A percentile compares a stretch with the other conserved stretches of the same genome.
Evolutionary conservation across 2,797 vertebrate genomes (phyloP).

Genomic region (Pygocentrus nattereri): DNA sequence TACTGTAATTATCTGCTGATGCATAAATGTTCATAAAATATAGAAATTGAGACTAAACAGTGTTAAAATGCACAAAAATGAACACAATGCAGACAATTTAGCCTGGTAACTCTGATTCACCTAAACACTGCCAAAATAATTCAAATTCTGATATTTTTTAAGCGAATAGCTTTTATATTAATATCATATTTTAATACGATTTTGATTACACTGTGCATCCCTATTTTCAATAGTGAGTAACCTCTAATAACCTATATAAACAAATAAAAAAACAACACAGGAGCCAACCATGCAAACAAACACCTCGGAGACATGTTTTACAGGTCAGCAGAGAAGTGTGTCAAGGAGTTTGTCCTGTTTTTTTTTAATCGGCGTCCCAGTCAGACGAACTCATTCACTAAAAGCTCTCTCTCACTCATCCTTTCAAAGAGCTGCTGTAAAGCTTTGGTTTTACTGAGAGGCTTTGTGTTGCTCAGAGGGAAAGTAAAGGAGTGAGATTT

Average conservation of each 20-base stretch:
- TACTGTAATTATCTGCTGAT: too few relatives aligned
- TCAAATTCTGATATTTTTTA: too few relatives aligned
- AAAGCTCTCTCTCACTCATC: neutral
- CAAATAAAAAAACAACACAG: neutral
- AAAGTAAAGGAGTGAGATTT: neutral
- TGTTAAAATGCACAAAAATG: too few relatives aligned
- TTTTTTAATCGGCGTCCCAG: neutral
- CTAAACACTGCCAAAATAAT: too few relatives aligned
- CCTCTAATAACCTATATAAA: neutral
- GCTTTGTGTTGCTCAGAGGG: neutral
- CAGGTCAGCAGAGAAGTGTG: conserved; percentile 10
- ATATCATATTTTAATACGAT: too few relatives aligned
- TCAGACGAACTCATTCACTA: neutral
- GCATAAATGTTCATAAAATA: too few relatives aligned
- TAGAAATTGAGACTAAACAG: too few relatives aligned
- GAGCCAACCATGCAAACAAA: neutral
- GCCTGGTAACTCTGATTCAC: too few relatives aligned
- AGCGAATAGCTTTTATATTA: too few relatives aligned
- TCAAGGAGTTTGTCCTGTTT: conserved; percentile 1
- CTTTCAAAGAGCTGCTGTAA: neutral
- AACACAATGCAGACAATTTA: too few relatives aligned
- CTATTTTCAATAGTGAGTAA: neutral
- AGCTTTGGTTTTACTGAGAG: neutral
- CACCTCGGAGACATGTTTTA: neutral
- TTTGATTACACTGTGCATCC: too few relatives aligned